These are phyloP conservation scores for Pterocles gutturalis DNA, from an alignment of 2,113 vertebrate genomes.

Conservation along the genomic window DNA sequence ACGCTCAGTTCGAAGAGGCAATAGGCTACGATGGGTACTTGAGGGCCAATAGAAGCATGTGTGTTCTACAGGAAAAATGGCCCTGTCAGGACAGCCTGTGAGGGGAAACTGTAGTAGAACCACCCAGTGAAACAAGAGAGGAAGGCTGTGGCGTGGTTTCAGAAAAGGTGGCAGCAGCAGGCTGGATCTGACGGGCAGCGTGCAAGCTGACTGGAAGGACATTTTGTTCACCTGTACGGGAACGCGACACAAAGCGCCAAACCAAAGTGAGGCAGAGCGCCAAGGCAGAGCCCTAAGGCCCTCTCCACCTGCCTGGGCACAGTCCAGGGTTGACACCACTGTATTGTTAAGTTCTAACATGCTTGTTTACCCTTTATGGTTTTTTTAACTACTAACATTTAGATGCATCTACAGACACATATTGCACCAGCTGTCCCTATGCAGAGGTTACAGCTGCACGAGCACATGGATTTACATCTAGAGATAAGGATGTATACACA, in stretches of 20 bases:
- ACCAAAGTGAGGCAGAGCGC: neutral
- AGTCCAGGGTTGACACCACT: neutral
- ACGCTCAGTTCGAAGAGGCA: neutral
- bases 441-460: neutral
- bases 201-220: neutral
- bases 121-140: neutral
- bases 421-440: neutral
- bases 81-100: neutral
- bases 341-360: neutral
- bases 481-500: neutral
- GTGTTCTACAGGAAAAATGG: neutral
- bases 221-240: neutral
- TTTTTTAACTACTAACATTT: neutral
- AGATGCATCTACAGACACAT: neutral
- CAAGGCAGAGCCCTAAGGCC: neutral
- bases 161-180: neutral
- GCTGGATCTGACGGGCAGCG: neutral
- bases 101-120: neutral
- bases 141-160: neutral
- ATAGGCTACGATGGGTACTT: neutral
- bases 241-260: neutral
- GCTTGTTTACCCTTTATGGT: neutral
- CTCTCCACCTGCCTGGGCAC: neutral
- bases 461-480: neutral
- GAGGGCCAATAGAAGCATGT: neutral